Evolutionary conservation across 1,140 invertebrate genomes (phyloP), one percentile per base, ranked within the genome.

Genomic region (Drosophila repletoides): DNA sequence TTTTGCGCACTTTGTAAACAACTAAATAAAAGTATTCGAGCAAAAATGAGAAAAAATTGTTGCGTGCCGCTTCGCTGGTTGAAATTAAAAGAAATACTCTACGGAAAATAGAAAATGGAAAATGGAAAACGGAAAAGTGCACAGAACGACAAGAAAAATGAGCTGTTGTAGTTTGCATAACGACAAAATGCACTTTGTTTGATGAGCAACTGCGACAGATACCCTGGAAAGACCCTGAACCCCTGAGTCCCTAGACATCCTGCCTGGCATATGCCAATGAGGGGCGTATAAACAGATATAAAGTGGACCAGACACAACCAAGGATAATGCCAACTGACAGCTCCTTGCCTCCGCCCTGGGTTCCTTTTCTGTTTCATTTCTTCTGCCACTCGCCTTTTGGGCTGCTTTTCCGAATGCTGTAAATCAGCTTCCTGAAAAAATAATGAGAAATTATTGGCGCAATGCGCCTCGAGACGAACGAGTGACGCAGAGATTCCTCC

Each of bases 151-250:
- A 33, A 24, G 61, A 59, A 46, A 64, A 75, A 52, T 45, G 15
- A 70, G 45, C 51, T 75, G 26, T 14, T 38, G 60, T 19, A 29
- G 24, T 26, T 51, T 29, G 26, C 21, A 31, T 31, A 31, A 76
- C 68, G 49, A 64, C 43, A 64, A 60, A 79, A 74, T 80, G 65
- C 70, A 70, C 65, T 79, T 74, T 70, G 45, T 56, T 41, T 56
- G 48, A 79, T 77, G 75, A 74, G 31, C 60, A 58, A 45, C 45
- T 10, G 4, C 14, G 17, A 24, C 28, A 45, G 17, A 56, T 17
- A 41, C 9, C 24, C n/a, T 1, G 1, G 21, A 3, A 29, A 33
- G 12, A n/a, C n/a, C n/a, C 15, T 15, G 10, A 21, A 15, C 7
- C 17, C 17, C 24, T 10, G 3, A 15, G 34, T n/a, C n/a, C 19